phyloP scores from a whole-genome alignment of 2,113 vertebrate species.

The Muntiacus reevesi region DNA sequence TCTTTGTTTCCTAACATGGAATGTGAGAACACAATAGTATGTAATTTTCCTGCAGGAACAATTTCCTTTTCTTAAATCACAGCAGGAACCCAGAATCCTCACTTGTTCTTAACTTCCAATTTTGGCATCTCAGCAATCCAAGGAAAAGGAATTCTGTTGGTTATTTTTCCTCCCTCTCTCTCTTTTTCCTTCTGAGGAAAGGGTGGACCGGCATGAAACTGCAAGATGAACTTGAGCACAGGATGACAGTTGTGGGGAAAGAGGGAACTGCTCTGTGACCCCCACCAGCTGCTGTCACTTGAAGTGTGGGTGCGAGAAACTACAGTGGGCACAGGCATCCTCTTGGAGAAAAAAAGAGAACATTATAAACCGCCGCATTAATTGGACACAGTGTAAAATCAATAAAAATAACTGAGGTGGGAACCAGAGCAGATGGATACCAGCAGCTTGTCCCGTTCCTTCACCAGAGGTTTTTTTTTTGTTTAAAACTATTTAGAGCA shows the following conservation, averaged over 20 bases:
- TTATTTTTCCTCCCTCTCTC: background rate
- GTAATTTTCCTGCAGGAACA: background rate
- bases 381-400: background rate
- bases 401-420: background rate
- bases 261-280: background rate
- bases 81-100: background rate
- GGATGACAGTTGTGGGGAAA: background rate
- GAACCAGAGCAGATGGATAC: slow-evolving; percentile 7
- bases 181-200: background rate
- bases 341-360: background rate
- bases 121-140: background rate
- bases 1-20: background rate
- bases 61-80: slow-evolving; percentile 13
- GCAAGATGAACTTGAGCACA: background rate
- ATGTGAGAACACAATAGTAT: background rate
- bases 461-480: background rate
- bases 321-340: background rate
- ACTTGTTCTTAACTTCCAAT: background rate
- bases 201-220: background rate
- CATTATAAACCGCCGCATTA: background rate
- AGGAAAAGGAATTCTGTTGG: background rate
- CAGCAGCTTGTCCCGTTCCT: background rate
- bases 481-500: background rate
- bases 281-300: slow-evolving; percentile 35
- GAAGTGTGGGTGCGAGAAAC: background rate